Conservation (phyloP, 2,113 vertebrate species). For the Tursiops truncatus region DNA sequence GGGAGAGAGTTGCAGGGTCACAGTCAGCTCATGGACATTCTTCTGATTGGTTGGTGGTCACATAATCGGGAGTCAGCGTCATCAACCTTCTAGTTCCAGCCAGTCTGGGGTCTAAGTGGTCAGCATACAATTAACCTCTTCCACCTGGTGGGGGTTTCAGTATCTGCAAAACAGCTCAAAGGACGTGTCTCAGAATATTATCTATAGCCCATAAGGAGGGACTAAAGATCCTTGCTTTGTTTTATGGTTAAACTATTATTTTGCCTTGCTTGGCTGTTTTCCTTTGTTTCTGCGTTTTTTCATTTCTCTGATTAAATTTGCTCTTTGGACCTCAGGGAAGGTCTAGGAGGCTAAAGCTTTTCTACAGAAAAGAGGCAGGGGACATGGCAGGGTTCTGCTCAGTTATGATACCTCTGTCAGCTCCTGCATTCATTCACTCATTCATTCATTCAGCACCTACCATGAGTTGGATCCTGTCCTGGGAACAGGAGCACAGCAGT, state of each 20-base stretch:
- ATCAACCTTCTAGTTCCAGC: too few species aligned
- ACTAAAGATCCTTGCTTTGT: not conserved
- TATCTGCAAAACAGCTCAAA: not conserved
- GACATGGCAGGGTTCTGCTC: not conserved
- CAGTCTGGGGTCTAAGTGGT: too few species aligned
- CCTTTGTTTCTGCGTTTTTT: not conserved
- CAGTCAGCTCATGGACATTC: too few species aligned
- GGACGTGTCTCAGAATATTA: not conserved
- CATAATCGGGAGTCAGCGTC: too few species aligned
- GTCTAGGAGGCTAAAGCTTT: not conserved
- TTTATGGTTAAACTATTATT: not conserved
- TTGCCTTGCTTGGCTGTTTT: not conserved
- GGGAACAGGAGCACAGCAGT: not conserved
- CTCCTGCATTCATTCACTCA: not conserved
- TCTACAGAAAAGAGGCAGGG: not conserved
- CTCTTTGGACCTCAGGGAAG: not conserved
- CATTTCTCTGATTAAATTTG: not conserved
- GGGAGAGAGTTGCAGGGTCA: too few species aligned
- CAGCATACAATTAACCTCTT: not conserved
- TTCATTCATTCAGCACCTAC: not conserved
- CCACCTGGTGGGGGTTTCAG: not conserved
- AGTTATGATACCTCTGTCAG: not conserved
- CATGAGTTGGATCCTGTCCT: fast-evolving
- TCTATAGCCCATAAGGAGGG: not conserved
- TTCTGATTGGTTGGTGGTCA: too few species aligned